Evolutionary conservation across 2,797 vertebrate species (phyloP).

Genomic region (Poecilia wingei): DNA sequence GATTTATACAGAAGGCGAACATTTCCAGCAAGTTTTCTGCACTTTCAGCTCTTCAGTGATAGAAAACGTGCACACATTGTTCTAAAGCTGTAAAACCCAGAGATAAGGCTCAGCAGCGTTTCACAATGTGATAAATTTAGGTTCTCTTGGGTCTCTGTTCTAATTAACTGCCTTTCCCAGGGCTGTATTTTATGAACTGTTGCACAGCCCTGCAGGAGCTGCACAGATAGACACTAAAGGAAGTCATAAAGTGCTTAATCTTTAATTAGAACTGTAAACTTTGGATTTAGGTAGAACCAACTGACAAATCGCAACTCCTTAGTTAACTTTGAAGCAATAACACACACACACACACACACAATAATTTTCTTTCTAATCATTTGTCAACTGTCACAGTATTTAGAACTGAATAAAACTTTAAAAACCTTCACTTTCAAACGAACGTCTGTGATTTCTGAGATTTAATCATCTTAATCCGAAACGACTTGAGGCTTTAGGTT

Average conservation of each 20-base stretch:
- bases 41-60: conserved; percentile 13
- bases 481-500: neutral
- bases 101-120: conserved; percentile 28
- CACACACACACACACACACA: neutral
- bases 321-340: conserved; percentile 1
- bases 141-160: conserved; percentile 21
- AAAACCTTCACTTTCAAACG: neutral
- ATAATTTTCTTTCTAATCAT: neutral
- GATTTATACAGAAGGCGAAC: neutral
- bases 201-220: conserved; percentile 7
- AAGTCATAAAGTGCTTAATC: conserved; percentile 4
- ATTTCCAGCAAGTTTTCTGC: neutral
- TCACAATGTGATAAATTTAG: conserved; percentile 26
- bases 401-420: neutral
- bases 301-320: neutral
- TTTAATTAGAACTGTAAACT: conserved; percentile 1
- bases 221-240: conserved; percentile 13
- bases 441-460: neutral
- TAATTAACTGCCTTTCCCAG: conserved; percentile 28
- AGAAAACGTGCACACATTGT: conserved; percentile 8
- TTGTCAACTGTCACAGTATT: neutral
- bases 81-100: conserved; percentile 13
- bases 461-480: neutral
- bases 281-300: neutral
- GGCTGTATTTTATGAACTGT: conserved; percentile 29